These are phyloP conservation scores for Caenorhabditis briggsae DNA, from an alignment of 1,140 invertebrate genomes.

Conservation along the genomic window DNA sequence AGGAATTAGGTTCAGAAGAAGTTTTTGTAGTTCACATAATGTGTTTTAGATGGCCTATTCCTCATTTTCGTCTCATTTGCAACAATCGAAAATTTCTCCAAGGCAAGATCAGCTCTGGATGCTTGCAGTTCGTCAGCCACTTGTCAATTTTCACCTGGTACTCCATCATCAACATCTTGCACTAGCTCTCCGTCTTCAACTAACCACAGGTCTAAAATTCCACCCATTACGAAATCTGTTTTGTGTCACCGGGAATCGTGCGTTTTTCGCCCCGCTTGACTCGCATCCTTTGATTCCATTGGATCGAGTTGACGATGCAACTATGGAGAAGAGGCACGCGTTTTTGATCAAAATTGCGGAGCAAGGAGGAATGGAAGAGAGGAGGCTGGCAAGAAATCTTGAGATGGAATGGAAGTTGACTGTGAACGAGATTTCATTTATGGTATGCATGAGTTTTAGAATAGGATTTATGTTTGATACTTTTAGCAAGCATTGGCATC, in stretches of 20 bases:
- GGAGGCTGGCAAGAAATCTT: constrained; percentile 45
- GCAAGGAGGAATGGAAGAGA: constrained; percentile 39
- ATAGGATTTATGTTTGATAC: background rate
- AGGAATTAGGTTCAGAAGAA: too few species aligned
- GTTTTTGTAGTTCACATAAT: too few species aligned
- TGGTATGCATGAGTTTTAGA: background rate
- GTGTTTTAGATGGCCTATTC: constrained; percentile 51
- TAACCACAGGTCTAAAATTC: constrained; percentile 24
- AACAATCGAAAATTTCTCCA: constrained; percentile 6
- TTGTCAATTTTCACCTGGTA: constrained; percentile 57
- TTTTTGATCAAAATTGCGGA: constrained; percentile 55
- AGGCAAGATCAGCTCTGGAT: constrained; percentile 30
- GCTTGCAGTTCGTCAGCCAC: constrained; percentile 36
- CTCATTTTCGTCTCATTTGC: constrained; percentile 2
- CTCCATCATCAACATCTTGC: constrained; percentile 59
- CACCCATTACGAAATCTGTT: constrained; percentile 48
- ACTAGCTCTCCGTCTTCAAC: constrained; percentile 18
- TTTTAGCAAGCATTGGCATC: constrained; percentile 56
- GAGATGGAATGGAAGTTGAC: constrained; percentile 58
- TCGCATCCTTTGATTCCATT: constrained; percentile 61
- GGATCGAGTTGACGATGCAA: constrained; percentile 58
- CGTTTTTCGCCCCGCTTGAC: constrained; percentile 57
- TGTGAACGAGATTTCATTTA: constrained; percentile 54
- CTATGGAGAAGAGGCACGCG: constrained; percentile 50
- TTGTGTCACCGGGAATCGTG: constrained; percentile 56